Evolutionary conservation across 2,888 invertebrate genomes (phyloP).

Genomic region (Leistus spinibarbis): DNA sequence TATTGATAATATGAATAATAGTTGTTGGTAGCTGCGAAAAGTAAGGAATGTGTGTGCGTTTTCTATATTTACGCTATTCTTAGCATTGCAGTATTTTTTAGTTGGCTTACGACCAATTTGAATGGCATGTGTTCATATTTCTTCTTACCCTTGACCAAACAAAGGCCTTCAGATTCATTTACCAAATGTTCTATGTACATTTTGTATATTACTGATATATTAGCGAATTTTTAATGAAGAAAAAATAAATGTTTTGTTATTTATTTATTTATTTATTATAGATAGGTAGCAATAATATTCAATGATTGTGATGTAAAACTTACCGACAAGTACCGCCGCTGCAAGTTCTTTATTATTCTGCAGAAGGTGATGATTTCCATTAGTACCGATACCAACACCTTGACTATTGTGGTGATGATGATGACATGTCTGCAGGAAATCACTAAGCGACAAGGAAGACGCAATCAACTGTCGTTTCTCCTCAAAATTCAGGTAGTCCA

Average conservation of each 20-base stretch:
- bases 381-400: no score
- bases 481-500: conserved; percentile 90
- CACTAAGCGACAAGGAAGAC: conserved; percentile 83
- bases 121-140: neutral
- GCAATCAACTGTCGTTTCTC: conserved; percentile 90
- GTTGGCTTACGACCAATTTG: neutral
- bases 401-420: neutral
- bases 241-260: no score
- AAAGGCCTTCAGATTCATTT: neutral
- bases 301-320: conserved; percentile 44
- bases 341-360: conserved; percentile 41
- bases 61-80: neutral
- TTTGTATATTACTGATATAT: no score
- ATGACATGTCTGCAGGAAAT: conserved; percentile 60
- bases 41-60: neutral
- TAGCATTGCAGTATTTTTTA: neutral
- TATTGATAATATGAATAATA: no score
- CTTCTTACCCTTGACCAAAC: neutral
- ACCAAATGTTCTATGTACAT: no score
- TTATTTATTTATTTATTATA: no score
- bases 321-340: conserved; percentile 54
- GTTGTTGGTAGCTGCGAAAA: no score
- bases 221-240: no score
- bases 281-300: no score
- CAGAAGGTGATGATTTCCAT: neutral